Evolutionary conservation across 2,113 vertebrate genomes (phyloP), one percentile per base, ranked within the genome.

Genomic region (Lasiurus borealis): DNA sequence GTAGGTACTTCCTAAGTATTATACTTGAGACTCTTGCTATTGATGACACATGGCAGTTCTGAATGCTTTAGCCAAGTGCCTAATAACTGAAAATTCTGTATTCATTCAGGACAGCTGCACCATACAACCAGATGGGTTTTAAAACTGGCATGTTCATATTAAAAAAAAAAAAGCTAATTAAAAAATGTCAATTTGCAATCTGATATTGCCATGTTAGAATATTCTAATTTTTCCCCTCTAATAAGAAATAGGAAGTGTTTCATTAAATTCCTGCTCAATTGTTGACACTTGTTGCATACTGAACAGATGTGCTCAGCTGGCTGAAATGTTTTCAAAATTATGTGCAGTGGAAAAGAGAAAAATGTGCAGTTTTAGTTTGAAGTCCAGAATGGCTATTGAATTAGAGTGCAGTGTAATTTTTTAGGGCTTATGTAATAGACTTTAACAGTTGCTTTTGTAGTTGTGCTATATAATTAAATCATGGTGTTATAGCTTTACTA

Each of bases 101-200:
- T 97, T 93, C 78, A 95, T 88, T 95, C 82, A 83, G 64, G 89
- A 81, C 94, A 97, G 89, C 95, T 96, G 93, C n/a, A 83, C 69
- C 66, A 40, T 83, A 75, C 75, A 80, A 82, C 91, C 93, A 97
- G 93, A 97, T 94, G 95, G 97, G 64, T 91, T 95, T 97, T 97
- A 89, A 96, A 97, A 86, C 82, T 78, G 83, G 36, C 69, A 93
- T 93, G 78, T 93, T 94, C 83, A 75, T 83, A 78, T 88, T 50
- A 50, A 50, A 80, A 75, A 59, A 80, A 75, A 59, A 16, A 75
- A 27, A 46, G 27, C 76, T 95, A 85, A 95, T 92, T 95, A 14
- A 59, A 96, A 97, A 96, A 93, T 96, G 91, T 95, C 86, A 93
- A 4, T 97, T 97, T 96, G 94, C 88, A 96, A 89, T 83, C 82